Base-by-base conservation (phyloP, 1,140 invertebrate species). In the Pseudoatta argentina region DNA sequence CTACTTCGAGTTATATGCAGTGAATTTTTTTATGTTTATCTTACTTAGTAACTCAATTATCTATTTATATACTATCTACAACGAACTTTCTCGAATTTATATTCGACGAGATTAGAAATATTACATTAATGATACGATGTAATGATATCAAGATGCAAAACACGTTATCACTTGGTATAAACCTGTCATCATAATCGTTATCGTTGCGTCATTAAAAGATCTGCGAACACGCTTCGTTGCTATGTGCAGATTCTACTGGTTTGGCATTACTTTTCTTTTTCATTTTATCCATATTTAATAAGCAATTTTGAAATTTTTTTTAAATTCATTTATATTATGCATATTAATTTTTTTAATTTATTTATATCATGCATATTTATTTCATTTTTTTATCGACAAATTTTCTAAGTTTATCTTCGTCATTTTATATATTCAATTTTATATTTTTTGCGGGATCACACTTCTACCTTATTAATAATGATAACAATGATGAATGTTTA, bases 51-150 rank as follows among this genome's bases (percentile, higher is more conserved):
- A 39, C 1, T 30, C n/a, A 82, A 24, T 18, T 30, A 24, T 72
- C 24, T 21, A 24, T 72, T 18, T 21, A 0, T 39, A 12, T 44
- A 10, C 39, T 44, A 2, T 44, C 39, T 44, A 48, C 53, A 72
- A 59, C 66, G 16, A 48, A 82, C 67, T 82, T 82, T 82, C 34
- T 24, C 39, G 39, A 72, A 73, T 82, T 72, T 81, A 81, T 81
- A 66, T 57, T 21, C 34, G 3, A 57, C 8, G 34, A 69, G 48
- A 44, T 44, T 24, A 72, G 39, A 61, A 69, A 72, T 61, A 73
- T 30, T 48, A 24, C 55, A 21, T 61, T 82, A 82, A 72, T 61
- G 78, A 21, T 66, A 34, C 78, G 64, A 81, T 81, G 24, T 71
- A 71, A 71, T 27, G 48, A 72, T 57, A 61, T 48, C 67, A 21